Conservation (phyloP, 2,797 vertebrate genomes). For the Cyprinella venusta region DNA sequence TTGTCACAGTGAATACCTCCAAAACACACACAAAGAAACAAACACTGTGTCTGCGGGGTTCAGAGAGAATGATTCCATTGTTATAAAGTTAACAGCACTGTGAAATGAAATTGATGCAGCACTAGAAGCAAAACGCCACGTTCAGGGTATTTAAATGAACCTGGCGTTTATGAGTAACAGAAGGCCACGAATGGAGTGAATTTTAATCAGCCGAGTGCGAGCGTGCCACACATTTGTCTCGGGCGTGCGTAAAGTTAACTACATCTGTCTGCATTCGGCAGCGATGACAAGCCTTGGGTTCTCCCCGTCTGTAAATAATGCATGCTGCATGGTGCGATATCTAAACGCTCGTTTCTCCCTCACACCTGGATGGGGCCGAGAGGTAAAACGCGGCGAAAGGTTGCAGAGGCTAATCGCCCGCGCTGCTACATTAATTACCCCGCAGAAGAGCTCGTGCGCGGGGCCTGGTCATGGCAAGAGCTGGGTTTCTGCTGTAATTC, state of each 20-base stretch:
- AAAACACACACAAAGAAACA: constrained; percentile 36
- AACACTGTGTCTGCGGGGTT: constrained; percentile 34
- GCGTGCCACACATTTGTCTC: constrained; percentile 33
- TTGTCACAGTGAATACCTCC: constrained; percentile 49
- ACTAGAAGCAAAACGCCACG: constrained; percentile 44
- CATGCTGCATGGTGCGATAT: constrained; percentile 37
- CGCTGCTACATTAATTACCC: constrained; percentile 51
- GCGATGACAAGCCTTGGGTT: constrained; percentile 44
- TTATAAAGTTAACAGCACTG: constrained; percentile 49
- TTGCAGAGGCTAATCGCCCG: constrained; percentile 44
- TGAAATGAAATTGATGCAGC: constrained; percentile 49
- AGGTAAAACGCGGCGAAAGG: constrained; percentile 16
- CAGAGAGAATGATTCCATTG: constrained; percentile 43
- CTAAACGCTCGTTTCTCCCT: constrained; percentile 28
- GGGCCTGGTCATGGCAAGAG: constrained; percentile 26
- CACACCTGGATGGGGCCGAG: constrained; percentile 36
- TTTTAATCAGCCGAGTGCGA: constrained; percentile 42
- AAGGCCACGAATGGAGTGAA: constrained; percentile 49
- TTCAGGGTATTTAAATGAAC: constrained; percentile 53
- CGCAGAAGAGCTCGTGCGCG: background rate
- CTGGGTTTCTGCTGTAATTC: constrained; percentile 46
- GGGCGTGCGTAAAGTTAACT: constrained; percentile 34
- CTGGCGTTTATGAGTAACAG: constrained; percentile 44
- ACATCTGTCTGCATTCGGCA: constrained; percentile 44
- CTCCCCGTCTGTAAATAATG: constrained; percentile 38